phyloP scores from a whole-genome alignment of 2,888 invertebrate species.

The Ganaspis brasiliensis region DNA sequence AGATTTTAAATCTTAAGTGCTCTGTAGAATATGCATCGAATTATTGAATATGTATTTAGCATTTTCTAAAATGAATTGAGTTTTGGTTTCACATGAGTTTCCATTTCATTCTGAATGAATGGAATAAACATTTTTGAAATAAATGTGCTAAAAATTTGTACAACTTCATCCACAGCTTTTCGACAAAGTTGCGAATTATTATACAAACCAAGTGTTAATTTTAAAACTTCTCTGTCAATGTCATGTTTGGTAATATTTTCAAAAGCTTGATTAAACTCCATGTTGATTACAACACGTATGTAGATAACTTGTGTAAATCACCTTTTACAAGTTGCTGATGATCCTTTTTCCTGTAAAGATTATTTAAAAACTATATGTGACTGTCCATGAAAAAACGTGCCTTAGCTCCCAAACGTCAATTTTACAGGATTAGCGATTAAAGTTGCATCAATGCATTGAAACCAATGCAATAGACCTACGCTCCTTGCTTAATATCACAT shows the following conservation, averaged over 20 bases:
- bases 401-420: too few species aligned
- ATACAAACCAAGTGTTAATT: constrained; percentile 46
- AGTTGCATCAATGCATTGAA: too few species aligned
- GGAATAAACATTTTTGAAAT: constrained; percentile 41
- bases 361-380: too few species aligned
- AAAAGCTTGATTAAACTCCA: constrained; percentile 1
- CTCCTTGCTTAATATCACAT: too few species aligned
- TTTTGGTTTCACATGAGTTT: constrained; percentile 40
- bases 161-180: constrained; percentile 45
- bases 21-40: constrained; percentile 42
- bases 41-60: constrained; percentile 33
- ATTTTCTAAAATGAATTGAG: constrained; percentile 43
- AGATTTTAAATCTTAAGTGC: constrained; percentile 45
- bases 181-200: constrained; percentile 50
- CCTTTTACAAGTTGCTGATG: too few species aligned
- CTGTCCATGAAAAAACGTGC: too few species aligned
- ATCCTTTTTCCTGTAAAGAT: too few species aligned
- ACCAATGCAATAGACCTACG: too few species aligned
- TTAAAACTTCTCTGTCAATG: constrained; percentile 46
- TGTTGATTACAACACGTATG: constrained; percentile 11
- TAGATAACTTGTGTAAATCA: too few species aligned
- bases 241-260: constrained; percentile 20
- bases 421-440: too few species aligned
- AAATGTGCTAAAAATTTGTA: constrained; percentile 38
- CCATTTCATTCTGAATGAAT: constrained; percentile 46